Conservation (phyloP, 2,888 invertebrate genomes). For the Stenurella melanura region DNA sequence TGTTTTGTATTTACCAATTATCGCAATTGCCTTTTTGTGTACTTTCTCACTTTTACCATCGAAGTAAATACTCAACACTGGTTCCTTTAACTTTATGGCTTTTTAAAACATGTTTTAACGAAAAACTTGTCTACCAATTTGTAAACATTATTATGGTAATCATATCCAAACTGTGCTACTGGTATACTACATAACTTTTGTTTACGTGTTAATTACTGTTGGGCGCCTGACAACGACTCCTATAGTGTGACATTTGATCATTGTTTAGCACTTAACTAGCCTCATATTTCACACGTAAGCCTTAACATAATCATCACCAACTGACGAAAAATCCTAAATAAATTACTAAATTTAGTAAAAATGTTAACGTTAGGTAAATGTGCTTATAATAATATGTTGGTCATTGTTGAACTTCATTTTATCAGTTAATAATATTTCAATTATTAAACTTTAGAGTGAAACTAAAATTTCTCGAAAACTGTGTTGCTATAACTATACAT, state of each 20-base stretch:
- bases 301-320: slow-evolving; percentile 51
- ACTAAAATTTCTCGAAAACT: no score
- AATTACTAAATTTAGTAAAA: slow-evolving; percentile 26
- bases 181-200: slow-evolving; percentile 39
- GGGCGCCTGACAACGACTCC: slow-evolving; percentile 53
- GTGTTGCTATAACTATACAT: no score
- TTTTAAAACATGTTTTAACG: slow-evolving; percentile 42
- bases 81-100: slow-evolving; percentile 40
- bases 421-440: no score
- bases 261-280: slow-evolving; percentile 47
- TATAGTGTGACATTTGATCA: slow-evolving; percentile 56
- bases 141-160: slow-evolving; percentile 44
- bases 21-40: slow-evolving; percentile 21
- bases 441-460: no score
- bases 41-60: slow-evolving; percentile 27
- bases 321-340: slow-evolving; percentile 48
- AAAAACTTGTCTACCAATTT: slow-evolving; percentile 38
- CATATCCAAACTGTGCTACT: slow-evolving; percentile 39
- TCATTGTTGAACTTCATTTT: no score
- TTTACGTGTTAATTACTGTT: slow-evolving; percentile 48
- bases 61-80: slow-evolving; percentile 24
- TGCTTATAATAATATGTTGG: no score
- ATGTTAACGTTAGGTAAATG: not conserved
- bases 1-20: slow-evolving; percentile 38
- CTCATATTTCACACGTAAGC: slow-evolving; percentile 49